These are phyloP conservation scores for Mormyrops attenuatus DNA, from an alignment of 2,797 vertebrate species.

Conservation along the genomic window DNA sequence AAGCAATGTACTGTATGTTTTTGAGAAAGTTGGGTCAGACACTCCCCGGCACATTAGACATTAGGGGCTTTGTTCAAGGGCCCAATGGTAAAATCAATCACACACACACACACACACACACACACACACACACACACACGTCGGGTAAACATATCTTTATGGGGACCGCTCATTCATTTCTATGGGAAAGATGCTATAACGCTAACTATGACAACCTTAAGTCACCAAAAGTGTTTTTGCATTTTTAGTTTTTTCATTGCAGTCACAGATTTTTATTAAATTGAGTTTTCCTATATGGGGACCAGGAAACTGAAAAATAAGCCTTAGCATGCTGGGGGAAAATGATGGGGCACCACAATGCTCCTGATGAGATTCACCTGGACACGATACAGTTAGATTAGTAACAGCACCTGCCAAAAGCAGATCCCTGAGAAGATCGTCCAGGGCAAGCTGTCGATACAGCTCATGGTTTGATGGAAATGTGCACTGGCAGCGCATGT, in stretches of 20 bases:
- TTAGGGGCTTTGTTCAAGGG: neutral
- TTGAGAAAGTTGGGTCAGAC: neutral
- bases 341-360: neutral
- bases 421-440: constrained; percentile 27
- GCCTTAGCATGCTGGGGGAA: neutral
- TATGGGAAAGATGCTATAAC: neutral
- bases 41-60: neutral
- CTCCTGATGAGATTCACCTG: constrained; percentile 36
- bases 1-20: neutral
- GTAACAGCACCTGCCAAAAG: constrained; percentile 31
- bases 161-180: neutral
- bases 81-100: neutral
- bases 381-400: constrained; percentile 38
- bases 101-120: too few relatives aligned
- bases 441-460: constrained; percentile 44
- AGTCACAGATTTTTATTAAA: too few relatives aligned
- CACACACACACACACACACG: too few relatives aligned
- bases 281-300: too few relatives aligned
- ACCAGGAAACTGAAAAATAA: neutral
- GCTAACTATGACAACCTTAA: neutral
- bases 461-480: constrained; percentile 39
- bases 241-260: too few relatives aligned
- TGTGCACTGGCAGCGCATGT: constrained; percentile 13
- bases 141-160: neutral
- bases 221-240: too few relatives aligned